These are phyloP conservation scores for Scyliorhinus canicula DNA, from an alignment of 2,797 vertebrate species.

Conservation along the genomic window DNA sequence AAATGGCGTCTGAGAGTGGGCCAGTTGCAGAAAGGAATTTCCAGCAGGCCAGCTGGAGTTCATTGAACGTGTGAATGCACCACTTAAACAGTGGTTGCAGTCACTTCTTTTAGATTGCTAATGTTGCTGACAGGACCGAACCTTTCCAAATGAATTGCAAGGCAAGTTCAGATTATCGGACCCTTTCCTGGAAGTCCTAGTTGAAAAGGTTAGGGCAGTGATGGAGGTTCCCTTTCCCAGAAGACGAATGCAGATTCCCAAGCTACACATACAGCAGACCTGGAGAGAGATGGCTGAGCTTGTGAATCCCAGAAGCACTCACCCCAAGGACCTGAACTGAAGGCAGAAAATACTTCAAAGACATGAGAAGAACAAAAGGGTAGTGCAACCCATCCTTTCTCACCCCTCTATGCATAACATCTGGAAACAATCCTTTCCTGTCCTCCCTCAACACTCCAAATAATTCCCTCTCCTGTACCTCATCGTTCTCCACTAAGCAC, in stretches of 20 bases:
- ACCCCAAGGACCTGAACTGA: not conserved
- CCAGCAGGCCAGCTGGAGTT: not conserved
- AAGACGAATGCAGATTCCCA: not conserved
- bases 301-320: not conserved
- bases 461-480: not conserved
- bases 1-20: not conserved
- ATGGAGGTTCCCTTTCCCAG: not conserved
- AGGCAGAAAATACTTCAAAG: not conserved
- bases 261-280: not conserved
- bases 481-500: slow-evolving; percentile 2
- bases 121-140: not conserved
- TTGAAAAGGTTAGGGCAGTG: not conserved
- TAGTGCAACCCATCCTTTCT: not conserved
- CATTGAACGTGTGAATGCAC: not conserved
- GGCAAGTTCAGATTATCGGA: not conserved
- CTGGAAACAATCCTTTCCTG: not conserved
- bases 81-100: not conserved
- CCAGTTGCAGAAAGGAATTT: not conserved
- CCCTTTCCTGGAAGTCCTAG: not conserved
- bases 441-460: not conserved
- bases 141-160: not conserved
- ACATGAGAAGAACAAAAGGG: not conserved
- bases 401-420: not conserved
- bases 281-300: not conserved
- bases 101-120: not conserved